Base-by-base conservation (phyloP, 2,888 invertebrate genomes). In the Spisula solida region DNA sequence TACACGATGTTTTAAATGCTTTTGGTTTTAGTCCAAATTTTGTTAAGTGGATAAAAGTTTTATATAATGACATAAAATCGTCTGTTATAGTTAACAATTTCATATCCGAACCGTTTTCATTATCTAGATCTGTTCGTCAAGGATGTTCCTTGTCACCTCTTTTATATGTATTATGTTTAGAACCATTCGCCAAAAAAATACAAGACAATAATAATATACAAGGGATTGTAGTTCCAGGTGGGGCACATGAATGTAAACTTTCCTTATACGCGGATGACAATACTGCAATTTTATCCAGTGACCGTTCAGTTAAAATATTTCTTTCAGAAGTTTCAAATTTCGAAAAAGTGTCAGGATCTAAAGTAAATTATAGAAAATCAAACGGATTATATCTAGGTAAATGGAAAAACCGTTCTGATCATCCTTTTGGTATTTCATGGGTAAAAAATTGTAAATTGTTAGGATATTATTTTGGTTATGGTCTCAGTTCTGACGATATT, bases 391-490 rank as follows among this genome's bases (percentile, higher is more conserved):
- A 81, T 78, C 66, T 90, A 48, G 91, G 92, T 6, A 91, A 91
- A 85, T 92, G 90, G 92, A 91, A 91, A 85, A 84, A 83, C 51
- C 31, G 92, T 18, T 88, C 88, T 2, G 92, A 91, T 81, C 90
- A 92, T 60, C 83, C 88, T 51, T 93, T 93, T 84, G 92, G 93
- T 20, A 92, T 93, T n/a, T 84, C 85, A 25, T 93, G 91, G 91
- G 86, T 89, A 14, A 51, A 87, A 25, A 84, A 87, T 31, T 83
- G 82, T n/a, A 92, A 92, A 85, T 47, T 92, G 20, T 84, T 91
- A 56, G 93, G 92, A 14, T 80, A 92, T 81, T 60, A 79, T 41
- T 90, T 90, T 84, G 93, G 92, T 16, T 82, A 86, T 41, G 51
- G 88, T 70, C 55, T 89, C 10, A 83, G 84, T 56, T 31, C 55